Base-by-base conservation (phyloP, 2,888 invertebrate species). In the Andrena praecox region DNA sequence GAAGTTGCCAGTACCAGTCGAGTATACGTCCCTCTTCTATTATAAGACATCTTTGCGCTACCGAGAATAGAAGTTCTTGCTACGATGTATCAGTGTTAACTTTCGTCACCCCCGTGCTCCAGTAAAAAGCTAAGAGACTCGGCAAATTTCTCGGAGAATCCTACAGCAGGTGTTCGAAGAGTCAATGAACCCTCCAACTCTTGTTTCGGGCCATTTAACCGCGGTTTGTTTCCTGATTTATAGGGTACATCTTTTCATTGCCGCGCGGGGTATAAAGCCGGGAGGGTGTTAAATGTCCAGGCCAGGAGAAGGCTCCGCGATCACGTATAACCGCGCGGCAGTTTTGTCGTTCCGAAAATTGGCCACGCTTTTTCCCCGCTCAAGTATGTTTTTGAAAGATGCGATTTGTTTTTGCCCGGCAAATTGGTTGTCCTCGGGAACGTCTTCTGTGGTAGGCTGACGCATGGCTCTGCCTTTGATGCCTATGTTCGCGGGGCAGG, bases 301-400 rank as follows among this genome's bases (percentile, higher is more conserved):
- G 77, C 80, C 78, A 42, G 42, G 77, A 82, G 74, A 74, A 78
- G 80, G 16, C 35, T 6, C 73, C 73, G 60, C 66, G 64, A 42
- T 59, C 42, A 20, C 66, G 64, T 48, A 62, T 59, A 52, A 24
- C 56, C 63, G 8, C 64, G 52, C 52, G 35, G 69, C 50, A 24
- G 54, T 62, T 73, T 79, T 74, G 82, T 76, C 85, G 81, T 48
- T 78, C 84, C 77, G 72, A 86, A 86, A 90, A 92, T 92, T 91
- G 88, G 87, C 82, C 79, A 75, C 76, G 84, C 84, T 91, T 91
- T 91, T 91, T 91, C 80, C 63, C 69, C 72, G 77, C 73, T 68
- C 86, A 80, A 90, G 92, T 93, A 90, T 91, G 91, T 93, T 93
- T 93, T 92, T 91, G 91, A 93, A 92, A 93, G 90, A 92, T 90